Evolutionary conservation across 2,888 invertebrate genomes (phyloP), one percentile per base, ranked within the genome.

Genomic region (Drosophila monieri): DNA sequence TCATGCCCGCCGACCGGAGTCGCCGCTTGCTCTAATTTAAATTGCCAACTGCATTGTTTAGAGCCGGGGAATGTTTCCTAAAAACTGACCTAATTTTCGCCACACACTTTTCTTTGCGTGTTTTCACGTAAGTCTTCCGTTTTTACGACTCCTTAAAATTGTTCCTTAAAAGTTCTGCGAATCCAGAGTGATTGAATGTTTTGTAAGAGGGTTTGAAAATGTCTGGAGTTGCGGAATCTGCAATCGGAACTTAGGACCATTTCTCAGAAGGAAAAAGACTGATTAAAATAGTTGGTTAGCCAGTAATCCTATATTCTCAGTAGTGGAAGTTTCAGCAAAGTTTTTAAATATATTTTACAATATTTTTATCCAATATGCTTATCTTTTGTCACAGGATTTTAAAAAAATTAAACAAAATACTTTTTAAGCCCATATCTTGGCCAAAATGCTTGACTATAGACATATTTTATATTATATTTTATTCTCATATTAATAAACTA

Each of bases 1-100:
- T 69, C 67, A 68, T 65, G 66, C 55, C 62, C 67, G 74, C 60
- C 67, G 77, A 23, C 78, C 76, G 55, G 5, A 65, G 78, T 71
- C 79, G 79, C 55, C 79, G 74, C 39, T 43, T 76, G 88, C 84
- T 85, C 88, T 88, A 88, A 83, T 84, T 84, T 84, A 83, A 79
- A 83, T 77, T 61, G 44, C 69, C 54, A 51, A 37, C 44, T 10
- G 37, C 46, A 61, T 71, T 69, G 69, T 69, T 18, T 35, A 15
- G 25, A 37, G 23, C 15, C 8, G 14, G 18, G 21, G 37, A 39
- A 57, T 55, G 25, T 72, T 84, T 87, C 55, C 77, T 76, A 75
- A 85, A 84, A 84, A 88, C 70, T 81, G 70, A 72, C 77, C 77
- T 72, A 81, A 73, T 81, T 88, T 86, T 74, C 74, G 75, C 56